phyloP scores from a whole-genome alignment of 2,797 vertebrate genomes.

The Dermochelys coriacea region DNA sequence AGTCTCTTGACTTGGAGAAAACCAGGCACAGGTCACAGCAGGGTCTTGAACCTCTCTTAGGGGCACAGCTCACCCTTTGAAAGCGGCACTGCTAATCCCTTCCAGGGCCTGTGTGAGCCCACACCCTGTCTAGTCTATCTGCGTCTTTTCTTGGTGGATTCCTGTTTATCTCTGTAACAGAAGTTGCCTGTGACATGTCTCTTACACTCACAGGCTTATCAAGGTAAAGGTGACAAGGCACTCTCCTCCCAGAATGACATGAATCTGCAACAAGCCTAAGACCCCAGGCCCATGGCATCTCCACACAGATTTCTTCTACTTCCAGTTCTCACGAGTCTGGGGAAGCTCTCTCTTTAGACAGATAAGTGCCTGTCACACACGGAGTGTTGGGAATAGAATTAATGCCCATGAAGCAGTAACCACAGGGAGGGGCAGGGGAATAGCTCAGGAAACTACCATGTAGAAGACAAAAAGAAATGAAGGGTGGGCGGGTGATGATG shows the following conservation, averaged over 20 bases:
- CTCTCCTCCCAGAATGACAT: conserved; percentile 19
- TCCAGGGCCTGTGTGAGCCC: not conserved
- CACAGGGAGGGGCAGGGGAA: not conserved
- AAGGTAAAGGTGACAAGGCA: conserved; percentile 35
- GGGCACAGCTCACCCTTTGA: not conserved
- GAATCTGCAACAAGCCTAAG: not conserved
- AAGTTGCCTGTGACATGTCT: conserved; percentile 58
- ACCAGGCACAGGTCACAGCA: not conserved
- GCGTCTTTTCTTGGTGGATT: not conserved
- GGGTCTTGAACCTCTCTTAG: not conserved
- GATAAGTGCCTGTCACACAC: conserved; percentile 7
- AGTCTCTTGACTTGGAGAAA: not conserved
- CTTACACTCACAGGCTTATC: conserved; percentile 68
- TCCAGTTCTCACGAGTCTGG: not conserved
- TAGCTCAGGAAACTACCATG: not conserved
- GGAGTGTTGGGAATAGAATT: conserved; percentile 26
- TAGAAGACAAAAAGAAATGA: not conserved
- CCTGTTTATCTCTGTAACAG: conserved; percentile 24
- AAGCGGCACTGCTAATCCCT: not conserved
- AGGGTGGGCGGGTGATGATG: not conserved
- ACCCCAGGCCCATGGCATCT: not conserved
- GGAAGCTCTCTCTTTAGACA: conserved; percentile 25
- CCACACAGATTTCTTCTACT: conserved; percentile 23
- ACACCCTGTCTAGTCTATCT: not conserved
- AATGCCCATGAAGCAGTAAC: not conserved